Evolutionary conservation across 1,140 invertebrate genomes (phyloP).

Genomic region (Aphaenogaster rudis): DNA sequence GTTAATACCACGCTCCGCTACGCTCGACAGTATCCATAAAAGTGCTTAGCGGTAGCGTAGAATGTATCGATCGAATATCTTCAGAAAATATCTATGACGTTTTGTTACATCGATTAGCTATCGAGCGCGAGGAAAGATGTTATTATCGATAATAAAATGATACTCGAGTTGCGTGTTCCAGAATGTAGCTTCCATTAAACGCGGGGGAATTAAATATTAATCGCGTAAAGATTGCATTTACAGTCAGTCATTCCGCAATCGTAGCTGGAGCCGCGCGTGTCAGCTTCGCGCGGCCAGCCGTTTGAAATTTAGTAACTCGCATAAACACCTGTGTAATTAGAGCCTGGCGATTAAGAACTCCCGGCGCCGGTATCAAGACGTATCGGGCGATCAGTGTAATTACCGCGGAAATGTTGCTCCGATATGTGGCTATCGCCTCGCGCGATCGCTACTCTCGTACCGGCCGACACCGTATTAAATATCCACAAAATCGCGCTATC

Average conservation of each 20-base stretch:
- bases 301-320: conserved; percentile 44
- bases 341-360: conserved; percentile 50
- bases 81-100: not conserved
- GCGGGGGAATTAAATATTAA: conserved; percentile 47
- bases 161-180: conserved; percentile 19
- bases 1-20: not conserved
- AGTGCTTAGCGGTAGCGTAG: not conserved
- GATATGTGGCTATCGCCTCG: conserved; percentile 41
- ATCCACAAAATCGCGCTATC: conserved; percentile 54
- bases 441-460: conserved; percentile 30
- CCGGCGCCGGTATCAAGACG: conserved; percentile 49
- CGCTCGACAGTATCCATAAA: not conserved
- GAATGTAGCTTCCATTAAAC: conserved; percentile 29
- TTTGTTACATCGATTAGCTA: conserved; percentile 23
- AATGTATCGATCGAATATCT: conserved; percentile 13
- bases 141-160: conserved; percentile 43
- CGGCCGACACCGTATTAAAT: conserved; percentile 20
- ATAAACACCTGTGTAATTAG: conserved; percentile 62
- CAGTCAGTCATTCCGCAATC: conserved; percentile 36
- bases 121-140: conserved; percentile 41
- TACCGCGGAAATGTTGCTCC: conserved; percentile 53
- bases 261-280: not conserved
- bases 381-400: conserved; percentile 57
- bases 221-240: conserved; percentile 46
- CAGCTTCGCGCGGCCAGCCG: conserved; percentile 3